Evolutionary conservation across 2,797 vertebrate genomes (phyloP).

Genomic region (Acrossocheilus wenchowensis): DNA sequence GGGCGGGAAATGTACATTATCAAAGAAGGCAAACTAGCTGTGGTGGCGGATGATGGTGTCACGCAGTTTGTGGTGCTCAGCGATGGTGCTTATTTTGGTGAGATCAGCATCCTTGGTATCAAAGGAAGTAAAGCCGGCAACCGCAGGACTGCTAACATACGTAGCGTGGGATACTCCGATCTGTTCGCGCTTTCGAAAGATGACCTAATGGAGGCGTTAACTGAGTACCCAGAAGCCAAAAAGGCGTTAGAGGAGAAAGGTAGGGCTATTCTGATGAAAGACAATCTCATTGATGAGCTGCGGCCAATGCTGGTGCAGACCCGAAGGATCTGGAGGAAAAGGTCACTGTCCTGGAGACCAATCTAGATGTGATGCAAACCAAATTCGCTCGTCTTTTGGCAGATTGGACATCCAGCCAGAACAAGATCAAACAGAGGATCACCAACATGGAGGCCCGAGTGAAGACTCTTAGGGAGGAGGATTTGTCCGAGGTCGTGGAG

Average conservation of each 20-base stretch:
- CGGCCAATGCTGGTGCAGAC: constrained; percentile 74
- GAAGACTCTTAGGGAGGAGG: constrained; percentile 64
- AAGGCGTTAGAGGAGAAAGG: constrained; percentile 92
- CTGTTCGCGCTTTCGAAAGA: constrained; percentile 96
- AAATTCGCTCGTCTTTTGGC: constrained; percentile 83
- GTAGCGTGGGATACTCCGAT: constrained; percentile 95
- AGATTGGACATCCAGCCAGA: constrained; percentile 82
- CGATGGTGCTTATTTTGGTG: constrained; percentile 95
- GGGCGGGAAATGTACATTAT: constrained; percentile 98
- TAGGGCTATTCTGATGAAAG: constrained; percentile 92
- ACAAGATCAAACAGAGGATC: constrained; percentile 89
- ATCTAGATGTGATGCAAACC: constrained; percentile 80
- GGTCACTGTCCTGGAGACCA: constrained; percentile 77
- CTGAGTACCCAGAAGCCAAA: constrained; percentile 95
- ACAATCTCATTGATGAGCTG: constrained; percentile 92
- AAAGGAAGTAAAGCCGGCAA: constrained; percentile 97
- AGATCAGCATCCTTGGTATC: constrained; percentile 97
- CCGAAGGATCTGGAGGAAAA: constrained; percentile 88
- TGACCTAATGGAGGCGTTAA: constrained; percentile 94
- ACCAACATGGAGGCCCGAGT: constrained; percentile 83
- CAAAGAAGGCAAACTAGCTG: constrained; percentile 92
- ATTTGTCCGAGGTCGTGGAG: constrained; percentile 58
- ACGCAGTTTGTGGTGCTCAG: constrained; percentile 96
- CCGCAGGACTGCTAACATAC: constrained; percentile 93
- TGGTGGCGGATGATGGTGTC: constrained; percentile 93